A percentile compares a stretch with the other conserved stretches of the same genome.
These are phyloP conservation scores for Andrena minutula DNA, from an alignment of 2,888 invertebrate species.

Conservation along the genomic window DNA sequence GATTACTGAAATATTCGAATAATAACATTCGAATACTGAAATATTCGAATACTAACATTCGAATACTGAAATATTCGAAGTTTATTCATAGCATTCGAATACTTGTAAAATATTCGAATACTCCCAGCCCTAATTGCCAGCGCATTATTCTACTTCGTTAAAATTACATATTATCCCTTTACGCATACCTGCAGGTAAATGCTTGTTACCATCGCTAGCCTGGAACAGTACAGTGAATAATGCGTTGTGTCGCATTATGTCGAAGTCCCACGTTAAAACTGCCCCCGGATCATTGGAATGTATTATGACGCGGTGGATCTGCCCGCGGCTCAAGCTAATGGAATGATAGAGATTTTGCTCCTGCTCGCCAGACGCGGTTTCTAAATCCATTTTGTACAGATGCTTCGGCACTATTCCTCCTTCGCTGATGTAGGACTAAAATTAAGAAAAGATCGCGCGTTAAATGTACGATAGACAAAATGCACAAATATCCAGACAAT, in stretches of 20 bases:
- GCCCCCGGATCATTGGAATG: slow-evolving; percentile 93
- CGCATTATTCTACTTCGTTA: neutral
- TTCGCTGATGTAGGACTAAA: slow-evolving; percentile 92
- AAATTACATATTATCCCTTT: neutral
- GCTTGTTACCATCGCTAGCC: slow-evolving; percentile 46
- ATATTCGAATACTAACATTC: no score
- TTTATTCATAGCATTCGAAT: no score
- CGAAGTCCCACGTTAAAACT: slow-evolving; percentile 98
- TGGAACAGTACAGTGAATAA: slow-evolving; percentile 91
- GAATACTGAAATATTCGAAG: no score
- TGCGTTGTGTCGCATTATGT: slow-evolving; percentile 95
- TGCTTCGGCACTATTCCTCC: slow-evolving; percentile 96
- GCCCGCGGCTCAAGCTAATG: slow-evolving; percentile 89
- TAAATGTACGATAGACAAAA: slow-evolving; percentile 13
- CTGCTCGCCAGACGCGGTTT: slow-evolving; percentile 82
- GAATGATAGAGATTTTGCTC: slow-evolving; percentile 91
- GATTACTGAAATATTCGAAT: no score
- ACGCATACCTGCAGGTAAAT: slow-evolving; percentile 30
- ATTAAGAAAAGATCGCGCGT: slow-evolving; percentile 21
- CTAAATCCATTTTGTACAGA: slow-evolving; percentile 88
- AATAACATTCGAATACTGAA: no score
- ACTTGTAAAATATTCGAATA: no score
- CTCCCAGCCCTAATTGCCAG: no score
- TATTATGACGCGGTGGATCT: slow-evolving; percentile 92
- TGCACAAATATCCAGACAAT: neutral